Evolutionary conservation across 2,113 vertebrate genomes (phyloP).

Genomic region (Lophius piscatorius): DNA sequence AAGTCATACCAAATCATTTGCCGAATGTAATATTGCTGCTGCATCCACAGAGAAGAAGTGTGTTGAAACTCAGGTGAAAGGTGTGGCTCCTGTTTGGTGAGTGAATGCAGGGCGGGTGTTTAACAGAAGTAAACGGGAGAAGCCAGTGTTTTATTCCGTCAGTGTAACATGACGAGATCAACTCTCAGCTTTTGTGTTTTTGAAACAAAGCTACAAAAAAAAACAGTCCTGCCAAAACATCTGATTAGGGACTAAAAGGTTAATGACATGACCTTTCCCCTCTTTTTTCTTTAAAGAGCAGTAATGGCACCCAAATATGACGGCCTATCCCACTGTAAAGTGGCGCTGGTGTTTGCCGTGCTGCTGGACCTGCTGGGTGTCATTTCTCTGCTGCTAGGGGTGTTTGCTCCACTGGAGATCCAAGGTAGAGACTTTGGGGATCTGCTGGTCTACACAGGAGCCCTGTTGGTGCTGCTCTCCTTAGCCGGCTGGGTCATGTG

Average conservation of each 20-base stretch:
- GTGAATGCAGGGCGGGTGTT: too few species aligned
- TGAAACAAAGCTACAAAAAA: neutral
- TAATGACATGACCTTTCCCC: neutral
- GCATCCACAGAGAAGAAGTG: neutral
- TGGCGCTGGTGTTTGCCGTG: conserved; percentile 85
- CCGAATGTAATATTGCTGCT: neutral
- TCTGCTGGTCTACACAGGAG: conserved; percentile 87
- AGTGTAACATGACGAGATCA: too few species aligned
- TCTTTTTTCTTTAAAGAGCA: conserved; percentile 16
- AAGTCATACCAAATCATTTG: neutral
- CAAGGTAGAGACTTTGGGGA: conserved; percentile 87
- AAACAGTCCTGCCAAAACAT: neutral
- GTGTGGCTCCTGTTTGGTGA: conserved; percentile 33
- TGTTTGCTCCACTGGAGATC: conserved; percentile 85
- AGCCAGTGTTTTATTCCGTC: too few species aligned
- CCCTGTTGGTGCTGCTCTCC: conserved; percentile 85
- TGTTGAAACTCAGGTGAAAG: neutral
- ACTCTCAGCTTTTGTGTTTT: neutral
- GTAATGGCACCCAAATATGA: conserved; percentile 70
- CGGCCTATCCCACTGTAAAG: conserved; percentile 84
- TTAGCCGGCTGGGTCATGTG: conserved; percentile 90
- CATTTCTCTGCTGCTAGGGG: conserved; percentile 81
- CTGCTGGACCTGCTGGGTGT: conserved; percentile 85
- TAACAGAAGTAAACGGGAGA: too few species aligned
- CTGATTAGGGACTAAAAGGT: too few species aligned